phyloP scores from a whole-genome alignment of 2,113 vertebrate genomes.

The Emydura subglobosa region DNA sequence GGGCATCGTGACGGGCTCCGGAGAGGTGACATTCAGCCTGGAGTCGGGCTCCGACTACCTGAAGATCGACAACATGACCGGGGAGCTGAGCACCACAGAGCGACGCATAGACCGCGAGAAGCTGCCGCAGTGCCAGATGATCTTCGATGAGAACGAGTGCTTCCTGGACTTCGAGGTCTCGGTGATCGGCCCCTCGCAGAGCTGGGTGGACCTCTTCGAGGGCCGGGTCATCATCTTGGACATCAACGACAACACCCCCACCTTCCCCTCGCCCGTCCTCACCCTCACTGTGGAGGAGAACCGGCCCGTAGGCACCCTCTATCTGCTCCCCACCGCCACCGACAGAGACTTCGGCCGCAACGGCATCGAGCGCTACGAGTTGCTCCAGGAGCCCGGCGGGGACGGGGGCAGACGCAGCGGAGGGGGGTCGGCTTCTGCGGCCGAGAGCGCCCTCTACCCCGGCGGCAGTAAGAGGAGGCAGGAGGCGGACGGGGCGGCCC shows the following conservation, averaged over 20 bases:
- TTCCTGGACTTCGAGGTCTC: conserved; percentile 99
- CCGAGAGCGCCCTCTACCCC: conserved; percentile 73
- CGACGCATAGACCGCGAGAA: conserved; percentile 98
- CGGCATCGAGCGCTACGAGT: conserved; percentile 96
- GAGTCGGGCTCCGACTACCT: conserved; percentile 98
- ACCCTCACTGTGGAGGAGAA: conserved; percentile 99
- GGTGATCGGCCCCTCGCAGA: conserved; percentile 97
- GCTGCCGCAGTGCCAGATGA: conserved; percentile 99
- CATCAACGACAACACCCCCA: conserved; percentile 98
- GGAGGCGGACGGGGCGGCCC: conserved; percentile 82
- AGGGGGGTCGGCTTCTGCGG: conserved; percentile 10
- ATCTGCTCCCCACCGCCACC: conserved; percentile 95
- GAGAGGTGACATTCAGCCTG: conserved; percentile 97
- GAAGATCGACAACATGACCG: conserved; percentile 99
- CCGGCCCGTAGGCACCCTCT: conserved; percentile 96
- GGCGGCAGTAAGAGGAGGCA: conserved; percentile 84
- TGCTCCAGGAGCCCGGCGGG: conserved; percentile 93
- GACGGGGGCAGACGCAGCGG: conserved; percentile 77
- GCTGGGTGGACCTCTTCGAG: conserved; percentile 98
- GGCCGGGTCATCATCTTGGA: conserved; percentile 96
- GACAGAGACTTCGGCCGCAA: conserved; percentile 97
- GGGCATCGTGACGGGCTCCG: conserved; percentile 92
- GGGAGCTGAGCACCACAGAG: conserved; percentile 96
- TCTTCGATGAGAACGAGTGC: conserved; percentile 98
- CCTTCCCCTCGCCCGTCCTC: conserved; percentile 96